Percentiles rank a stretch among this genome's conserved stretches.
Evolutionary conservation across 2,113 vertebrate species (phyloP).

Genomic region (Callipepla californica): DNA sequence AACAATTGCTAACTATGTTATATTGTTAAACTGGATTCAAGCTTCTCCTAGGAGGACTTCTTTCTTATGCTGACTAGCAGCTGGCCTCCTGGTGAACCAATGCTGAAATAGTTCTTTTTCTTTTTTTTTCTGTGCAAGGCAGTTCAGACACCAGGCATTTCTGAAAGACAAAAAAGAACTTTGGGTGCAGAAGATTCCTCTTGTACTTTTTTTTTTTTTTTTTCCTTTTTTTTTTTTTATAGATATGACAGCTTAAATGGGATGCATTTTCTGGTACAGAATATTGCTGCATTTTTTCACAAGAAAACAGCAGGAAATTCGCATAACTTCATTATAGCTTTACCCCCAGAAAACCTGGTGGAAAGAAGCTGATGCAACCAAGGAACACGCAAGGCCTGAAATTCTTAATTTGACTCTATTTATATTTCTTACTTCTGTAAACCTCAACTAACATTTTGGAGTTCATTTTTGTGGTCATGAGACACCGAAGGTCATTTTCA

Average conservation of each 20-base stretch:
- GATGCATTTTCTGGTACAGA: not conserved
- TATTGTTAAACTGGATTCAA: not conserved
- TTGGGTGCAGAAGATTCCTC: not conserved
- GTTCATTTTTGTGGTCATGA: not conserved
- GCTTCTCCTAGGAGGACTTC: not conserved
- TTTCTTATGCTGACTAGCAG: not conserved
- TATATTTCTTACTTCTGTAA: not conserved
- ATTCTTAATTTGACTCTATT: not conserved
- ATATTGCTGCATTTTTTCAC: not conserved
- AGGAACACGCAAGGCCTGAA: not conserved
- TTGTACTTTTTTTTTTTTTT: not conserved
- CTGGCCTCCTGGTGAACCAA: not conserved
- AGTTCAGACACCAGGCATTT: not conserved
- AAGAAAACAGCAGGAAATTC: not conserved
- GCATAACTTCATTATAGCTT: not conserved
- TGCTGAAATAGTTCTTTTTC: not conserved
- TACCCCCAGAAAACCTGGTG: not conserved
- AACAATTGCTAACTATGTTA: not conserved
- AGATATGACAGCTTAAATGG: not conserved
- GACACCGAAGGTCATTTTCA: not conserved
- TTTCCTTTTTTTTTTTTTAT: not conserved
- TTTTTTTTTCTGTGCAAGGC: not conserved
- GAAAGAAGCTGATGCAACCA: not conserved
- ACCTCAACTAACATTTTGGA: not conserved
- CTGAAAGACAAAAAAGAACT: not conserved